These are phyloP conservation scores for Adrianichthys oophorus DNA, from an alignment of 2,797 vertebrate genomes.

Conservation along the genomic window DNA sequence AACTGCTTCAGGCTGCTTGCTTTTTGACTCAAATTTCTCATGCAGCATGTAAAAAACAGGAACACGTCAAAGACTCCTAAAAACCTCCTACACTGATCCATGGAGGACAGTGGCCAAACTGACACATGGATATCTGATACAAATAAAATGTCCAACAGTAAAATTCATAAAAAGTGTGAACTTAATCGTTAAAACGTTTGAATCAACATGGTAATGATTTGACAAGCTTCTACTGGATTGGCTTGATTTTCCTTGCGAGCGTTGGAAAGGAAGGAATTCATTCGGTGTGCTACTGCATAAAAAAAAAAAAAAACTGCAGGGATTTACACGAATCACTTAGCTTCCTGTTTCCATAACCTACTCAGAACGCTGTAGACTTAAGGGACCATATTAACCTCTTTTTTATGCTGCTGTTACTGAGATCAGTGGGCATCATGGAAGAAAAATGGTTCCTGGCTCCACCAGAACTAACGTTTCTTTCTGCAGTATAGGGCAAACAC, in stretches of 20 bases:
- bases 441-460: too few species aligned
- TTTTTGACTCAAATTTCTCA: constrained; percentile 33
- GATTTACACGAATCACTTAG: too few species aligned
- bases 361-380: too few species aligned
- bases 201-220: constrained; percentile 14
- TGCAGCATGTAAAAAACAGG: constrained; percentile 31
- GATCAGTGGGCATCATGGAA: too few species aligned
- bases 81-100: constrained; percentile 30
- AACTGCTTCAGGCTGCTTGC: constrained; percentile 25
- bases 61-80: constrained; percentile 49
- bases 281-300: background rate
- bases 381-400: too few species aligned
- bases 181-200: background rate
- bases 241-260: background rate
- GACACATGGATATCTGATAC: constrained; percentile 23
- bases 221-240: background rate
- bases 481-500: too few species aligned
- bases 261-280: background rate
- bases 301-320: background rate
- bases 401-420: too few species aligned
- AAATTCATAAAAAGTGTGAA: constrained; percentile 10
- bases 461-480: too few species aligned
- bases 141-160: constrained; percentile 30
- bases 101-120: constrained; percentile 28
- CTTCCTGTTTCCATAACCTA: too few species aligned